A percentile compares a stretch with the other conserved stretches of the same genome.
Evolutionary conservation across 2,888 invertebrate species (phyloP).

Genomic region (Agonopterix heracliana): DNA sequence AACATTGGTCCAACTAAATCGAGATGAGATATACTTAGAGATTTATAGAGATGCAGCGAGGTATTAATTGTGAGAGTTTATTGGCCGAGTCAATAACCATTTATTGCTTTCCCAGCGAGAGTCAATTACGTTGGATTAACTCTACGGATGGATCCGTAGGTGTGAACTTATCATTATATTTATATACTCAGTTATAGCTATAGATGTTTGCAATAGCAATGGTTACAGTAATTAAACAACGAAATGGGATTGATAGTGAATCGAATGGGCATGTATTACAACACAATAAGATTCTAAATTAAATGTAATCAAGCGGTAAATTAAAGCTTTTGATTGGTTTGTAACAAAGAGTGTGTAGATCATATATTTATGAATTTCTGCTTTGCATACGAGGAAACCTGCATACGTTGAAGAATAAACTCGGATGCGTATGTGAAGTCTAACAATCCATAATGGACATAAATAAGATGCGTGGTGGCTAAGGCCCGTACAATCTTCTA

Average conservation of each 20-base stretch:
- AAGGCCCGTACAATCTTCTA: too few relatives aligned
- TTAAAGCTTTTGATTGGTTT: conserved; percentile 38
- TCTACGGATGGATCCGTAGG: conserved; percentile 41
- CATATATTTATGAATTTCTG: too few relatives aligned
- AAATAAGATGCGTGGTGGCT: too few relatives aligned
- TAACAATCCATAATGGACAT: too few relatives aligned
- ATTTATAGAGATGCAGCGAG: conserved; percentile 25
- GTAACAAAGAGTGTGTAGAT: too few relatives aligned
- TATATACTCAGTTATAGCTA: background rate
- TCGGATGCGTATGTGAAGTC: too few relatives aligned
- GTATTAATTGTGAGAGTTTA: conserved; percentile 62
- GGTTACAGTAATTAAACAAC: conserved; percentile 58
- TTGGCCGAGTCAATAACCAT: conserved; percentile 61
- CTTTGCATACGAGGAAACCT: too few relatives aligned
- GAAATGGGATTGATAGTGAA: conserved; percentile 52
- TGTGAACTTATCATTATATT: conserved; percentile 28
- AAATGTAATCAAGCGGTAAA: conserved; percentile 57
- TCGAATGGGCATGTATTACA: conserved; percentile 39
- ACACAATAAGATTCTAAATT: conserved; percentile 50
- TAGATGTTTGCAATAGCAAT: conserved; percentile 24
- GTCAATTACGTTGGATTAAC: conserved; percentile 65
- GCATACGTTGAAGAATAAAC: too few relatives aligned
- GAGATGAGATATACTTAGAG: conserved; percentile 6
- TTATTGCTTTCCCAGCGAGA: conserved; percentile 63
- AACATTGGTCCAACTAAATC: too few relatives aligned